Evolutionary conservation across 2,797 vertebrate genomes (phyloP).

Genomic region (Myiothlypis chrysogaster): DNA sequence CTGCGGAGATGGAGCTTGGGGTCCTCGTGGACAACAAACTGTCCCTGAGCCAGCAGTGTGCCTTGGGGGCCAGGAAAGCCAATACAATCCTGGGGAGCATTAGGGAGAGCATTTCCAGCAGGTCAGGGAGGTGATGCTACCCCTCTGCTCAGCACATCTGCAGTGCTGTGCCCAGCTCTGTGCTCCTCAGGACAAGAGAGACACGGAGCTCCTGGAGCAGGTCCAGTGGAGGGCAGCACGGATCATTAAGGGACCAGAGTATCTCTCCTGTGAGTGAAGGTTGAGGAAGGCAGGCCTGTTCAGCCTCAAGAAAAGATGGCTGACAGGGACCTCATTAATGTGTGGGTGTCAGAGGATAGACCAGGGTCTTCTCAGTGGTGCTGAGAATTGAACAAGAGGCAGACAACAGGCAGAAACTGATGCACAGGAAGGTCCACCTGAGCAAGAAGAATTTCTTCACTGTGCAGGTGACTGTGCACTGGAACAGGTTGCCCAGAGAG

Average conservation of each 20-base stretch:
- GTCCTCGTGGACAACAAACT: not conserved
- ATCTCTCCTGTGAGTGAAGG: not conserved
- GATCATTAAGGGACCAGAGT: not conserved
- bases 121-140: not conserved
- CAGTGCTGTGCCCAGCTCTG: not conserved
- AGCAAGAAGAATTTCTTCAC: not conserved
- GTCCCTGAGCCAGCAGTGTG: not conserved
- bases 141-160: not conserved
- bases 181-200: not conserved
- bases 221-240: not conserved
- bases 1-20: not conserved
- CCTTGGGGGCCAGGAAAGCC: not conserved
- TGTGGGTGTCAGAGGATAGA: not conserved
- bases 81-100: not conserved
- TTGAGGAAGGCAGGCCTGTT: not conserved
- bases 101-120: not conserved
- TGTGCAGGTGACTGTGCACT: not conserved
- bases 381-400: not conserved
- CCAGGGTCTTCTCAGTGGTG: not conserved
- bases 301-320: not conserved
- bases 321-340: not conserved
- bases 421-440: not conserved
- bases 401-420: not conserved
- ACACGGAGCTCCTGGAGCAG: rapidly evolving
- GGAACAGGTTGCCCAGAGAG: not conserved